Base-by-base conservation (phyloP, 1,140 invertebrate genomes). In the Theocolax elegans region DNA sequence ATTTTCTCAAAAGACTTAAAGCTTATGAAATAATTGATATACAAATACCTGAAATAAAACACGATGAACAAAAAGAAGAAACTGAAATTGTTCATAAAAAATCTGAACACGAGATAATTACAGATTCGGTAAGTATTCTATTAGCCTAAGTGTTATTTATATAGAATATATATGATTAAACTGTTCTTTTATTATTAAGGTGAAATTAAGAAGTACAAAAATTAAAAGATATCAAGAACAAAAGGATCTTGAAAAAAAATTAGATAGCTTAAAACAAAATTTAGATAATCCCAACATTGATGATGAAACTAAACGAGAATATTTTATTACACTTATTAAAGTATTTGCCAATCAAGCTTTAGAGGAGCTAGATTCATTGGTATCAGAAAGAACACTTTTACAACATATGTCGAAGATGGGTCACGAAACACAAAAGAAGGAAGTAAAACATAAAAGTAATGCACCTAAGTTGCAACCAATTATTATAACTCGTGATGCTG, bases 401-500 rank as follows among this genome's bases (percentile, higher is more conserved):
- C 89, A 91, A 72, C 89, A 93, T 79, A 92, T 92, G 89, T 86
- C 87, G 49, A 77, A 74, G 64, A 74, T 82, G 44, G 70, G 58
- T 38, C 79, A 83, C 1, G 13, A 42, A 35, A 12, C 17, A 12
- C 35, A 7, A 31, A 38, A 46, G n/a, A 27, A 51, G 53, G 2
- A 15, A 10, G 21, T 42, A 23, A 82, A 80, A 54, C 27, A 12
- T 13, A 82, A 80, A 49, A 79, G 80, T 4, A 79, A 84, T 15
- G 72, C 83, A 49, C 71, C 80, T 19, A 90, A 92, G 6, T 79
- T 96, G n/a, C 91, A 92, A 81, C 95, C 97, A 0, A 94, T 99
- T 69, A 97, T 99, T 56, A 95, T 99, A 29, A 97, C 97, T 0
- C 91, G 91, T 76, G 92, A 97, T 85, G 90, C 90, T 40, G 70